Percentiles rank a stretch among this genome's conserved stretches.
phyloP scores from a whole-genome alignment of 2,113 vertebrate species.

The Oxyura jamaicensis region DNA sequence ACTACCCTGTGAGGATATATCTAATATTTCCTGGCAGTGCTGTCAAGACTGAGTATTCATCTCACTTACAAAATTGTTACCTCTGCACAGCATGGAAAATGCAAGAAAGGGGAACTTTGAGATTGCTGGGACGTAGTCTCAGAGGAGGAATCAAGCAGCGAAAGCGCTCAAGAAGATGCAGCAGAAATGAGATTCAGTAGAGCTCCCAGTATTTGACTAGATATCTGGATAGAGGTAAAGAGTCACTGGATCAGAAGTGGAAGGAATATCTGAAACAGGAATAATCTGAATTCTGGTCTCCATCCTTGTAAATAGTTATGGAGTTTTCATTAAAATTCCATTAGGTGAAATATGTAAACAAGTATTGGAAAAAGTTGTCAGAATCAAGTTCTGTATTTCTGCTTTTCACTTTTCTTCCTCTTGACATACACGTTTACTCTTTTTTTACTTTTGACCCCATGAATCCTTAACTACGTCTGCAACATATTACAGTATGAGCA shows the following conservation, averaged over 20 bases:
- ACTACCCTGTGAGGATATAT: not conserved
- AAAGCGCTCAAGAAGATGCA: not conserved
- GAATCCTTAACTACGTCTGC: not conserved
- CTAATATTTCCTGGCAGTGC: not conserved
- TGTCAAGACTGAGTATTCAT: not conserved
- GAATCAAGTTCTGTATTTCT: not conserved
- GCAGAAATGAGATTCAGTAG: not conserved
- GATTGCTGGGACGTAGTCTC: not conserved
- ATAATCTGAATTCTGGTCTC: not conserved
- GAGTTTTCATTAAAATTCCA: not conserved
- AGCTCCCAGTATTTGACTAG: not conserved
- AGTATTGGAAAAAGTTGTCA: not conserved
- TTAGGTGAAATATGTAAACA: not conserved
- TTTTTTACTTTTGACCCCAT: not conserved
- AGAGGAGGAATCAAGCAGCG: not conserved
- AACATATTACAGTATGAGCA: not conserved
- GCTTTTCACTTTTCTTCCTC: not conserved
- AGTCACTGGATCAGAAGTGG: not conserved
- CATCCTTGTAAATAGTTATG: not conserved
- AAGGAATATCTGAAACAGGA: not conserved
- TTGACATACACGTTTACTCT: rapidly evolving
- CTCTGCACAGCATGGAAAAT: not conserved
- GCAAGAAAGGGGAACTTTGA: not conserved
- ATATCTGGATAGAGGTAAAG: not conserved
- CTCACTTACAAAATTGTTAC: not conserved